Evolutionary conservation across 2,888 invertebrate species (phyloP).

Genomic region (Pyrgus malvae): DNA sequence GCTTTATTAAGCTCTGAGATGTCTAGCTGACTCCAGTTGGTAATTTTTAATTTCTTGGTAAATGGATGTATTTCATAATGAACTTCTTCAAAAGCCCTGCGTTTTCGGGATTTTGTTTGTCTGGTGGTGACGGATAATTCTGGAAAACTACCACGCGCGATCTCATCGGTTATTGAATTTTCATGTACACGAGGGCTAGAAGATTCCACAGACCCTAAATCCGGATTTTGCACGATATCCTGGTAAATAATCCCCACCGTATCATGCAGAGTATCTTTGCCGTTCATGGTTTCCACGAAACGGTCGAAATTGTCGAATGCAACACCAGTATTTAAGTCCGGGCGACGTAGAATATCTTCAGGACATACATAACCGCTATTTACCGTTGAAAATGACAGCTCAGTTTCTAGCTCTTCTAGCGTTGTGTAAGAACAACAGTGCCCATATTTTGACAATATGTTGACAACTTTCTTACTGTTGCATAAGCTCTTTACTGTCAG

Average conservation of each 20-base stretch:
- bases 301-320: constrained; percentile 44
- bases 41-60: neutral
- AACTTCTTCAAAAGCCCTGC: neutral
- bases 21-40: neutral
- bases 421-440: too few species aligned
- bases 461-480: too few species aligned
- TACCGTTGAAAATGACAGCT: too few species aligned
- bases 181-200: too few species aligned
- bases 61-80: neutral
- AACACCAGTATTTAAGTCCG: neutral
- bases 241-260: constrained; percentile 47
- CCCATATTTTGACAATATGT: too few species aligned
- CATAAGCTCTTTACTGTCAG: too few species aligned
- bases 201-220: constrained; percentile 34
- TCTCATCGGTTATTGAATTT: neutral
- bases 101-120: neutral
- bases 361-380: too few species aligned
- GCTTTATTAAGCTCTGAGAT: too few species aligned
- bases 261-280: constrained; percentile 49
- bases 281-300: constrained; percentile 43
- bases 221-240: constrained; percentile 3
- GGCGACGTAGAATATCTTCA: too few species aligned
- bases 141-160: neutral
- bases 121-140: neutral
- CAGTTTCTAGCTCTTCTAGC: too few species aligned